A percentile compares a stretch with the other conserved stretches of the same genome.
These are phyloP conservation scores for Silurus meridionalis DNA, from an alignment of 2,113 vertebrate species.

Conservation along the genomic window DNA sequence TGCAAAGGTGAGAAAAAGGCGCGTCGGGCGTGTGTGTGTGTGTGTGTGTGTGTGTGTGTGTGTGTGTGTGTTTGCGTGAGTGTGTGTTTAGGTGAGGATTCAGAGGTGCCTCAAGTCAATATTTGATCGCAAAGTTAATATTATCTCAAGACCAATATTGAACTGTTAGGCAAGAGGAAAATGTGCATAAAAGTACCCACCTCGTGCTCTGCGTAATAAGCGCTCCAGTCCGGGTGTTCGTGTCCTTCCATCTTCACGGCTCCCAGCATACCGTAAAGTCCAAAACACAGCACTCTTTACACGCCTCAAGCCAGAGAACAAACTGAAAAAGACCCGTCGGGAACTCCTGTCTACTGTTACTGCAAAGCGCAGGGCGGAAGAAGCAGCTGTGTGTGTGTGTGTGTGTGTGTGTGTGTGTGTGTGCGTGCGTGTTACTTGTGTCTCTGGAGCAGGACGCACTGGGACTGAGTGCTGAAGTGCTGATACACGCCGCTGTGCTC, in stretches of 20 bases:
- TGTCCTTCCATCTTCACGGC: conserved; percentile 89
- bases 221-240: conserved; percentile 84
- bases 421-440: not conserved
- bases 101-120: conserved; percentile 78
- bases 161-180: conserved; percentile 67
- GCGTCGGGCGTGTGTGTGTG: not conserved
- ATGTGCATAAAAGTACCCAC: conserved; percentile 66
- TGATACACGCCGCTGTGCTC: conserved; percentile 9
- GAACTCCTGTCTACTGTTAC: not conserved
- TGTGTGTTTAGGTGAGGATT: conserved; percentile 70
- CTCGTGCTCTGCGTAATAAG: conserved; percentile 84
- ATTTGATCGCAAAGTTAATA: conserved; percentile 81
- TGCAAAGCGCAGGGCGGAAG: not conserved
- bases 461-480: not conserved
- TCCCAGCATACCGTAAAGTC: conserved; percentile 82
- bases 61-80: not conserved
- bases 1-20: conserved; percentile 8
- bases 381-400: not conserved
- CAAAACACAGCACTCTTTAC: conserved; percentile 65
- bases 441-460: not conserved
- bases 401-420: too few relatives aligned
- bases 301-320: conserved; percentile 38
- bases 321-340: conserved; percentile 40
- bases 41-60: not conserved
- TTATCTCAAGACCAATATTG: conserved; percentile 78